These are phyloP conservation scores for Nowickia ferox DNA, from an alignment of 2,888 invertebrate species.

Conservation along the genomic window DNA sequence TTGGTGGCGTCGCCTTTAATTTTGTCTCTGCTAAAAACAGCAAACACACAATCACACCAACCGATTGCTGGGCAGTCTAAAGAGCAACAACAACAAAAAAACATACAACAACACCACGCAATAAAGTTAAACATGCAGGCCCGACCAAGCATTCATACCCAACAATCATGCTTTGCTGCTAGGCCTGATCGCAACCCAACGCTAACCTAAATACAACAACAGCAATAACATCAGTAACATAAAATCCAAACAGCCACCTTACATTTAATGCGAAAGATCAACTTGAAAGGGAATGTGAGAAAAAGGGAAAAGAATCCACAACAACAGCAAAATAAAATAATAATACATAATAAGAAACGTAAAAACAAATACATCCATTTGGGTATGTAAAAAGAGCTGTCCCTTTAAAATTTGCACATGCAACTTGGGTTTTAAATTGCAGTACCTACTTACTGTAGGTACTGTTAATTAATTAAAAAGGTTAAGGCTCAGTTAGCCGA, in stretches of 20 bases:
- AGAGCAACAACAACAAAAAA: constrained; percentile 45
- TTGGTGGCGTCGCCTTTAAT: constrained; percentile 63
- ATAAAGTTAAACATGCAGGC: constrained; percentile 40
- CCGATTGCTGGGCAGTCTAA: constrained; percentile 52
- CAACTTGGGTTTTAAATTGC: not conserved
- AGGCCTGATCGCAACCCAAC: constrained; percentile 55
- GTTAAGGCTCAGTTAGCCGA: no score
- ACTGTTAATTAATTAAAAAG: no score
- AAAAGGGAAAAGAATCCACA: constrained; percentile 36
- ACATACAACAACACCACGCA: constrained; percentile 60
- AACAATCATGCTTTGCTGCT: constrained; percentile 39
- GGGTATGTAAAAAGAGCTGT: not conserved
- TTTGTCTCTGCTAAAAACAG: constrained; percentile 63
- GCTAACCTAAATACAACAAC: constrained; percentile 5
- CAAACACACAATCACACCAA: constrained; percentile 19
- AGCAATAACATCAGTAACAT: constrained; percentile 8
- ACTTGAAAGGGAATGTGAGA: constrained; percentile 55
- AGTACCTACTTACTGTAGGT: no score
- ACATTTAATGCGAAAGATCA: constrained; percentile 58
- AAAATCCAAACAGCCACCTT: constrained; percentile 54
- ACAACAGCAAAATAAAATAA: constrained; percentile 27
- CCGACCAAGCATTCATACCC: constrained; percentile 46
- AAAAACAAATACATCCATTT: constrained; percentile 31
- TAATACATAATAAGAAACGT: not conserved
- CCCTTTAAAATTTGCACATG: not conserved